These are phyloP conservation scores for Ophion ellenae DNA, from an alignment of 2,888 invertebrate genomes.

Conservation along the genomic window DNA sequence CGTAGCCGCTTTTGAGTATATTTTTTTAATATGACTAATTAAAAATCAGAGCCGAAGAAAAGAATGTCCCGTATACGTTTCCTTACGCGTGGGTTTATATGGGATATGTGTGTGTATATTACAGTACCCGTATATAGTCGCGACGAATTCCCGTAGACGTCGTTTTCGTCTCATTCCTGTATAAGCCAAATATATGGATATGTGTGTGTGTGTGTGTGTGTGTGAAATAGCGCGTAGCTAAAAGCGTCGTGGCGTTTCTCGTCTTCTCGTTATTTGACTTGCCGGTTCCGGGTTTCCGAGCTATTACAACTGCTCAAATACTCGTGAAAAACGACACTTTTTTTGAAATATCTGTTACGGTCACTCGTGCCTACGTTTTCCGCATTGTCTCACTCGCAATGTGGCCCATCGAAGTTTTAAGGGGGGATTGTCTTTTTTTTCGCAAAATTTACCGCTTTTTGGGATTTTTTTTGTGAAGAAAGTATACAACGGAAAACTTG, in stretches of 20 bases:
- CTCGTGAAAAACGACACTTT: slow-evolving; percentile 18
- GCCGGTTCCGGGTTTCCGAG: slow-evolving; percentile 50
- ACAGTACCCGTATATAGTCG: slow-evolving; percentile 15
- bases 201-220: background rate
- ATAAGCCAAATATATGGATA: background rate
- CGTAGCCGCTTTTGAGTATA: too few species aligned
- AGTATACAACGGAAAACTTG: too few species aligned
- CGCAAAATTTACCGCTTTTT: too few species aligned
- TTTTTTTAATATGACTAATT: too few species aligned
- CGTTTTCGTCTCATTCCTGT: slow-evolving; percentile 27
- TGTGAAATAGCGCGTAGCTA: slow-evolving; percentile 50
- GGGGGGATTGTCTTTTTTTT: too few species aligned
- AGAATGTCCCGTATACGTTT: too few species aligned
- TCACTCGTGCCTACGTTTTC: background rate
- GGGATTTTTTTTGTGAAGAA: too few species aligned
- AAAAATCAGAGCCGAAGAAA: too few species aligned
- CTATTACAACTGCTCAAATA: slow-evolving; percentile 40
- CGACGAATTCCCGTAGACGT: slow-evolving; percentile 20
- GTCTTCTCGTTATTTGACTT: slow-evolving; percentile 60
- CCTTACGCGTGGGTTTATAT: background rate
- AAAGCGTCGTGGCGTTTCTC: slow-evolving; percentile 52
- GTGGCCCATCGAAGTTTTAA: background rate
- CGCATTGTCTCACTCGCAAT: background rate
- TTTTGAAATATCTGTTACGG: background rate
- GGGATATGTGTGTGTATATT: background rate